phyloP scores from a whole-genome alignment of 2,888 invertebrate genomes.

The Empis stercorea region DNA sequence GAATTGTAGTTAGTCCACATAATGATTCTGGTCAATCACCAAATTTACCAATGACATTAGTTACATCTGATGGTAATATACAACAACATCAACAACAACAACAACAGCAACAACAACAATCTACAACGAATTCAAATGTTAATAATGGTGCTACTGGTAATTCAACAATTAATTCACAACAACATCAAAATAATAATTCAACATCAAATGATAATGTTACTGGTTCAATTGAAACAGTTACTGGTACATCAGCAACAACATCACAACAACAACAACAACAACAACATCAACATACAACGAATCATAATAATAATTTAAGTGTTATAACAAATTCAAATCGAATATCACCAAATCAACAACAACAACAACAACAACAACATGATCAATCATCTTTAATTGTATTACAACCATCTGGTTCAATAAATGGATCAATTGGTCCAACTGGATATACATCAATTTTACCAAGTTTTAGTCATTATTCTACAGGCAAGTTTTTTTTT shows the following conservation, averaged over 20 bases:
- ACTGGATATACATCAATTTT: slow-evolving; percentile 46
- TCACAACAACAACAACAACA: slow-evolving; percentile 32
- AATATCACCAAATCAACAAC: slow-evolving; percentile 15
- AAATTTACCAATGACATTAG: slow-evolving; percentile 18
- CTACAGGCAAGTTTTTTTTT: slow-evolving; percentile 44
- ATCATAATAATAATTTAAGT: slow-evolving; percentile 14
- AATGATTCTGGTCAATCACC: slow-evolving; percentile 17
- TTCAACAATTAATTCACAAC: background rate
- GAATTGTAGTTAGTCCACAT: slow-evolving; percentile 17
- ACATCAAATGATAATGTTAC: slow-evolving; percentile 9
- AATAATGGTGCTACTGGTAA: background rate
- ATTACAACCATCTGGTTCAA: slow-evolving; percentile 39
- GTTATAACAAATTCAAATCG: slow-evolving; percentile 12
- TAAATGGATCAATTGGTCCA: slow-evolving; percentile 19
- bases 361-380: slow-evolving; percentile 19
- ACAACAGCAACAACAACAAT: slow-evolving; percentile 28
- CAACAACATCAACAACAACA: slow-evolving; percentile 18
- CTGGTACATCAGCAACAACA: slow-evolving; percentile 9
- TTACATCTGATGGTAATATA: background rate
- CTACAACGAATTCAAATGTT: slow-evolving; percentile 8
- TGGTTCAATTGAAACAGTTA: slow-evolving; percentile 8
- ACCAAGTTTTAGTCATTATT: slow-evolving; percentile 55
- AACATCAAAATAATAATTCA: slow-evolving; percentile 9
- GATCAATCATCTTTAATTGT: slow-evolving; percentile 35
- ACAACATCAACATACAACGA: slow-evolving; percentile 19